These are phyloP conservation scores for Lagenorhynchus albirostris DNA, from an alignment of 2,113 vertebrate species.

Conservation along the genomic window DNA sequence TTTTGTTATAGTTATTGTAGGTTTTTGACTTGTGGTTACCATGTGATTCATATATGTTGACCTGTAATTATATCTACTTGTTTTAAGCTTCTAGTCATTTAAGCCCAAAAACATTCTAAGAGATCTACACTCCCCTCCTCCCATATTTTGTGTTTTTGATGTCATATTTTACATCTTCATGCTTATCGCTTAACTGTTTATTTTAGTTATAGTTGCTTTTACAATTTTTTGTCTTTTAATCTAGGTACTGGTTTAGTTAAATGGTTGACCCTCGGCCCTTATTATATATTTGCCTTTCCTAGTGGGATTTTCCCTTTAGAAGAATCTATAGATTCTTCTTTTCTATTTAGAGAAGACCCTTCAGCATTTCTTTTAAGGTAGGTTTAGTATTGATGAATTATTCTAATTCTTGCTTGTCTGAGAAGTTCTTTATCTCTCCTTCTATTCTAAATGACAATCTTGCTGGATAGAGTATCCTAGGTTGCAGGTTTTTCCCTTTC, in stretches of 20 bases:
- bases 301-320: not conserved
- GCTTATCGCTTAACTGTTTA: not conserved
- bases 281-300: not conserved
- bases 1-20: not conserved
- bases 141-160: not conserved
- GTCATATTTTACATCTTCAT: not conserved
- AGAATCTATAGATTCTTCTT: not conserved
- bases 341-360: not conserved
- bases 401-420: not conserved
- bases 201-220: not conserved
- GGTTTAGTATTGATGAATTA: not conserved
- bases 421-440: not conserved
- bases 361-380: not conserved
- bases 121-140: not conserved
- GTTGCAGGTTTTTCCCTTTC: not conserved
- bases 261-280: not conserved
- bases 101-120: not conserved
- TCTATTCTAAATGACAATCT: not conserved
- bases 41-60: not conserved
- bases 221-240: not conserved
- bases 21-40: not conserved
- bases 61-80: not conserved
- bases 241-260: not conserved
- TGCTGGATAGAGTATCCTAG: not conserved
- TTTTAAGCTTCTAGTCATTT: not conserved